Evolutionary conservation across 2,888 invertebrate genomes (phyloP), one percentile per base, ranked within the genome.

Genomic region (Diploptera punctata): DNA sequence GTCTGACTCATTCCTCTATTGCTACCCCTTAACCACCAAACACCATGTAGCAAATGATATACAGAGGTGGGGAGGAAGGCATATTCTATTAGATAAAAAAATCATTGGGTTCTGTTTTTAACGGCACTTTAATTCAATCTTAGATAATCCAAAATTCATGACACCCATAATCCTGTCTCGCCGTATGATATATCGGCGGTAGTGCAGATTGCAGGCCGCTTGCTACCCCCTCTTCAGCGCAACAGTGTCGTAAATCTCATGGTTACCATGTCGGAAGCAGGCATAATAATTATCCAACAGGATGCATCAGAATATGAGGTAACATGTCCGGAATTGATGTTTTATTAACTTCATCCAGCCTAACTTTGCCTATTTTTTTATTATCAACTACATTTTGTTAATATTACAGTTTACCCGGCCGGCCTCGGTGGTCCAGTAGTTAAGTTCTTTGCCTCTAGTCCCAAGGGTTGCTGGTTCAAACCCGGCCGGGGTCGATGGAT

Each of bases 41-140:
- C 57, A 62, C 38, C 18, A 29, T 21, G 21, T 21, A 61, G 24
- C 19, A 43, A 62, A 71, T 74, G 71, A 74, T 74, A 62, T 70
- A 74, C 70, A 69, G 72, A 60, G 57, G 47, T 72, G 69, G 38
- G 60, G 70, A 54, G 44, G 60, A 47, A 26, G 70, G 69, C 67
- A 72, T 69, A 73, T 73, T 72, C 69, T 68, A 71, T 74, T 68
- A 71, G 72, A 70, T 72, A 73, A 75, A 75, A 74, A 73, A 72
- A 65, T 47, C 70, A 71, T 68, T 70, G 68, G 72, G 60, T 67
- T 71, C 70, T 54, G 67, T 71, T 76, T 76, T 77, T 77, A 77
- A 77, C 77, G 76, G 77, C 73, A 77, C 77, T 77, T 77, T 77
- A 77, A 77, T 77, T 77, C 76, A 77, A 77, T 77, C 77, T 77